These are phyloP conservation scores for Montipora capricornis DNA, from an alignment of 64 coral and sea anemone species.

Conservation along the genomic window DNA sequence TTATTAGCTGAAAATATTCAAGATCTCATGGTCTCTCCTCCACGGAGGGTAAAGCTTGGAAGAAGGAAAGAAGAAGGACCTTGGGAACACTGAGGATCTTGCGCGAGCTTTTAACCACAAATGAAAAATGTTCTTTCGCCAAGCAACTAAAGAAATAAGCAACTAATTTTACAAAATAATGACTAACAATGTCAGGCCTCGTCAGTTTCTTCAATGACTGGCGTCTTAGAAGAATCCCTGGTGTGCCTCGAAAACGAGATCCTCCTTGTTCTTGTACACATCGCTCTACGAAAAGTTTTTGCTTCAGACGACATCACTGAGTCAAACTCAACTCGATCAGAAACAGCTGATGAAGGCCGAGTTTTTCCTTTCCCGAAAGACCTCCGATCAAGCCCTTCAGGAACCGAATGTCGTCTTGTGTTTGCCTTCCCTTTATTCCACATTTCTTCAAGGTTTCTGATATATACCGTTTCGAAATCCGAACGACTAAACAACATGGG, in stretches of 20 bases:
- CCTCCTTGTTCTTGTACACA: neutral
- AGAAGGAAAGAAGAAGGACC: too few species aligned
- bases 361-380: neutral
- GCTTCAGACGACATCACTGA: neutral
- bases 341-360: neutral
- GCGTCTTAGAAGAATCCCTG: too few species aligned
- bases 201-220: neutral
- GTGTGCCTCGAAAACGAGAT: neutral
- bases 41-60: too few species aligned
- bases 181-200: neutral
- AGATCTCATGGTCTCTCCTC: too few species aligned
- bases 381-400: neutral
- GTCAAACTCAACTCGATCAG: neutral
- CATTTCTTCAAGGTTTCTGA: neutral
- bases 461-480: conserved; percentile 10
- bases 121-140: too few species aligned
- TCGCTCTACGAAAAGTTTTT: neutral
- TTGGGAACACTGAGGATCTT: too few species aligned
- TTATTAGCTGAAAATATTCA: too few species aligned
- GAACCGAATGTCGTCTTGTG: neutral
- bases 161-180: neutral
- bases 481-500: neutral
- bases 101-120: too few species aligned
- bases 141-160: neutral
- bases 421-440: neutral